Base-by-base conservation (phyloP, 2,797 vertebrate genomes). In the Hemibagrus guttatus region DNA sequence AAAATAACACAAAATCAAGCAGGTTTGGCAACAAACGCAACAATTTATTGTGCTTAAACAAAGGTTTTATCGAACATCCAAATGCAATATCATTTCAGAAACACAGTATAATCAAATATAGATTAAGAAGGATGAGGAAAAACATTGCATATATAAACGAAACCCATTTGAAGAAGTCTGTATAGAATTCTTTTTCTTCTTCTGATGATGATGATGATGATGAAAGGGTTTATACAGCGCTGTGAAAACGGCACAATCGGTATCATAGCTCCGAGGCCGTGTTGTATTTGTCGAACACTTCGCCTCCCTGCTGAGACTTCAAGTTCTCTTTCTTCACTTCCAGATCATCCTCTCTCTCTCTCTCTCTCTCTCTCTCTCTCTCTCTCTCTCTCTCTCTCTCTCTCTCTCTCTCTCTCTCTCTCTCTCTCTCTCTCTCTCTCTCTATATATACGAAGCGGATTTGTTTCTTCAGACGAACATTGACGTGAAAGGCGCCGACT, bases 401-500 rank as follows among this genome's bases (percentile, higher is more conserved):
- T 46, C 42, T 46, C 42, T 46, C 42, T 46, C 46, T 46, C 46
- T 46, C 46, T 46, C 46, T 46, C 46, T 46, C 46, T 46, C 46
- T 46, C 46, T 2, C 46, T 46, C 46, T 46, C 46, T 46, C 46
- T 46, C 46, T 46, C 46, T 46, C 46, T 46, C 46, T 46, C 46
- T n/a, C n/a, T n/a, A n/a, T n/a, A n/a, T n/a, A 39, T 39, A 1
- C 35, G 59, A 88, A 88, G 92, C 92, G 91, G 92, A 94, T 95
- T 94, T 95, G 91, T 92, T 93, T 95, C 91, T 94, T 86, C 91
- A 94, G 93, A 94, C 80, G 89, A 94, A 93, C 90, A 92, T 92
- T 92, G 94, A 95, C 93, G 94, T 95, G 92, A 95, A 95, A 87
- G 94, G 92, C 91, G 87, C 87, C 69, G 91, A 93, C 93, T 94